Evolutionary conservation across 1,140 invertebrate species (phyloP).

Genomic region (Colletes gigas): DNA sequence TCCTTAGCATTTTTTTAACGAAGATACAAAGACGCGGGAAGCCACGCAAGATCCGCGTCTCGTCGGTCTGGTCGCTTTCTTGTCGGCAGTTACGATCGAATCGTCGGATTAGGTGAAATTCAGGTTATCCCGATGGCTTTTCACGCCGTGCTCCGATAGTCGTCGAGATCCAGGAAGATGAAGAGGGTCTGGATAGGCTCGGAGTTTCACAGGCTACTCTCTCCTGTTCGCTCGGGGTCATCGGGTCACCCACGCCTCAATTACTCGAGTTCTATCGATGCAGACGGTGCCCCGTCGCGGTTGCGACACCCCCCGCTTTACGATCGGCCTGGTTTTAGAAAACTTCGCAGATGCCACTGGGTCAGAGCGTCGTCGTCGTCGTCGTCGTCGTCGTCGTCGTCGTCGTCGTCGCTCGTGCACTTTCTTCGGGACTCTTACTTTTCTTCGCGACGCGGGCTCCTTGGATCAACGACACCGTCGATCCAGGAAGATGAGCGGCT

Average conservation of each 20-base stretch:
- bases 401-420: neutral
- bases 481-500: constrained; percentile 43
- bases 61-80: neutral
- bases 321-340: neutral
- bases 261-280: constrained; percentile 17
- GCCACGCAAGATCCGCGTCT: neutral
- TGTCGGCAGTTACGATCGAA: neutral
- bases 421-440: constrained; percentile 44
- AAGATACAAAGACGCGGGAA: too few species aligned
- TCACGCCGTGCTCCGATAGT: constrained; percentile 6
- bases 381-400: neutral
- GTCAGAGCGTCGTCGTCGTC: neutral
- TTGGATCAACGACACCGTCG: constrained; percentile 42
- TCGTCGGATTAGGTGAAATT: constrained; percentile 10
- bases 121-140: constrained; percentile 28
- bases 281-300: neutral
- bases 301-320: constrained; percentile 32
- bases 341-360: constrained; percentile 16
- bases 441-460: neutral
- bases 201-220: constrained; percentile 48
- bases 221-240: constrained; percentile 27
- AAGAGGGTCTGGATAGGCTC: constrained; percentile 34
- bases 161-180: constrained; percentile 51
- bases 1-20: too few species aligned
- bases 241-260: constrained; percentile 40